Percentiles rank a stretch among this genome's conserved stretches.
phyloP scores from a whole-genome alignment of 2,797 vertebrate genomes.

The Sitta carolinensis region DNA sequence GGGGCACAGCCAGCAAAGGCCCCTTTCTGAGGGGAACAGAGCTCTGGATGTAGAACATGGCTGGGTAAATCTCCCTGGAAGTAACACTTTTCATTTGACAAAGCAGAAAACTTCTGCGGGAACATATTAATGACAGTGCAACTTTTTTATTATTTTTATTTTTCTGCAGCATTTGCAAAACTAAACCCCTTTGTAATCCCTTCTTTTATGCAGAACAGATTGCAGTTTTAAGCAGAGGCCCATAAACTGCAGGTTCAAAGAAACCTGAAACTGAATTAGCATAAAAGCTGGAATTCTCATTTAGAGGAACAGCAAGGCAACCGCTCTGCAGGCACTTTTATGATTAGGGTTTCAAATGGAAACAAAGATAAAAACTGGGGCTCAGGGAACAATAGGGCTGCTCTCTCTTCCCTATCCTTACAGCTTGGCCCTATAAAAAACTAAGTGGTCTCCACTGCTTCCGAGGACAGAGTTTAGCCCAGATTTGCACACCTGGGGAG shows the following conservation, averaged over 20 bases:
- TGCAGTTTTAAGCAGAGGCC: slow-evolving; percentile 76
- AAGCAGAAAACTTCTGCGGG: slow-evolving; percentile 58
- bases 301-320: slow-evolving; percentile 73
- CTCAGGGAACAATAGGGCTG: slow-evolving; percentile 31
- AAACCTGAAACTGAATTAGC: slow-evolving; percentile 79
- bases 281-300: slow-evolving; percentile 80
- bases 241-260: slow-evolving; percentile 80
- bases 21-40: not conserved
- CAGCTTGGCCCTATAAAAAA: slow-evolving; percentile 8
- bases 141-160: slow-evolving; percentile 67
- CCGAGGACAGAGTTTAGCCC: not conserved
- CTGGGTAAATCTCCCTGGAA: not conserved
- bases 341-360: slow-evolving; percentile 72
- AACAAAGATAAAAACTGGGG: slow-evolving; percentile 69
- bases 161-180: slow-evolving; percentile 75
- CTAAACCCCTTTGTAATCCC: slow-evolving; percentile 74
- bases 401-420: not conserved
- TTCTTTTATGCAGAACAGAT: slow-evolving; percentile 81
- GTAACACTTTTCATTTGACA: slow-evolving; percentile 35
- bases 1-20: not conserved
- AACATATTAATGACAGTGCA: slow-evolving; percentile 65
- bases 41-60: not conserved
- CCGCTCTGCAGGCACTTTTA: slow-evolving; percentile 73
- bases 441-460: slow-evolving; percentile 11
- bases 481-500: not conserved